Base-by-base conservation (phyloP, 2,113 vertebrate genomes). In the Rhea pennata region DNA sequence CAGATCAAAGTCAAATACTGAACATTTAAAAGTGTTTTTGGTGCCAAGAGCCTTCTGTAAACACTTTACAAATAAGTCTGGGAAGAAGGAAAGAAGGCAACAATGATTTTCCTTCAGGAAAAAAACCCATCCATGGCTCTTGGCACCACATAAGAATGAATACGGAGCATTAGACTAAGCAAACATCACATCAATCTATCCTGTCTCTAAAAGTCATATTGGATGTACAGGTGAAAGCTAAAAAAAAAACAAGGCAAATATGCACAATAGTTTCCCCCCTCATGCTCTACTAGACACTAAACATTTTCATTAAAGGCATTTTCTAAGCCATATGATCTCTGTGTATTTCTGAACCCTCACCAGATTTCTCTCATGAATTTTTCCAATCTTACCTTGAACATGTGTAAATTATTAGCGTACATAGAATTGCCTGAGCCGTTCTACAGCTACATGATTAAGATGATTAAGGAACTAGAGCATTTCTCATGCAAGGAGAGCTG, bases 71-170 rank as follows among this genome's bases (percentile, higher is more conserved):
- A 92, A 46, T 22, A 67, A 62, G 48, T 42, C 5, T 22, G 33
- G 9, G 9, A 8, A 59, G 48, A 33, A 69, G 29, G 21, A 59
- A 69, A 74, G 15, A 72, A 22, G 8, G 24, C 7, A 58, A 42
- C 10, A 67, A 42, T 5, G 29, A 21, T 10, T 71, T 51, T 56
- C 40, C 33, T 40, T 61, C 27, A 56, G 61, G 66, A 42, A 19
- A 20, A n/a, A 58, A 46, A 42, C 9, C 9, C 20, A 9, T 6
- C 27, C 66, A 21, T 9, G 10, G 58, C 4, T 65, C 10, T 17
- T 27, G 24, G 15, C 9, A 22, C 26, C 33, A 10, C 2, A 13
- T 42, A 42, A 36, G 44, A 77, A 53, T 0, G 2, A 3, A 3
- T 8, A 6, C 17, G 40, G 19, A 46, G 31, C 10, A 46, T 10